Evolutionary conservation across 2,888 invertebrate species (phyloP), one percentile per base, ranked within the genome.

Genomic region (Andrena flavipes): DNA sequence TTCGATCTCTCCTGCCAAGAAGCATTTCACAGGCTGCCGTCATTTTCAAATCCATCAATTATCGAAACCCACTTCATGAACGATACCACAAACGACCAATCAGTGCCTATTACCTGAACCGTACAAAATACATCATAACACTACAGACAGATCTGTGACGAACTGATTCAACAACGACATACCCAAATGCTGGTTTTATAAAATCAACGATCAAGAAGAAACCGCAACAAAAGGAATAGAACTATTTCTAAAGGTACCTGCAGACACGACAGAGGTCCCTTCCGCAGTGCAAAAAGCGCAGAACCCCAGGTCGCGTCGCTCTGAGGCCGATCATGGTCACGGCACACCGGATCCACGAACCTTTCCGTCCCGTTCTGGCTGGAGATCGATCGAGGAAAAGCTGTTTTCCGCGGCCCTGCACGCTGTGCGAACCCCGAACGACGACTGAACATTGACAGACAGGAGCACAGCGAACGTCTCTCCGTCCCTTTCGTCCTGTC

Each of bases 221-320:
- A 56, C 0, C 26, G 4, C 23, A 0, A 6, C 8, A 51, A 51
- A 20, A 20, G 20, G 2, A 51, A 8, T 6, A n/a, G n/a, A 2
- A 23, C 20, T 33, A 26, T 68, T 56, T 29, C 35, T 26, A 69
- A 65, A 78, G 23, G 33, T 92, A 92, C 92, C 92, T 92, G 92
- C 92, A 92, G 80, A 92, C 90, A 59, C 90, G 90, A 84, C 92
- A 92, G 86, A 90, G 90, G 76, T 90, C 91, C 65, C 89, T 91
- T 84, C 91, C 91, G 86, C 92, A 92, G 81, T 92, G 91, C 78
- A 89, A 86, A 78, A 91, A 88, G 42, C 88, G 84, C n/a, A 89
- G 85, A n/a, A 89, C 80, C 56, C 87, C 88, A 16, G 88, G 78
- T 69, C 87, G 88, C 63, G 90, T 87, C 75, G 88, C 78, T 72